Evolutionary conservation across 2,888 invertebrate genomes (phyloP).

Genomic region (Dryobotodes eremita): DNA sequence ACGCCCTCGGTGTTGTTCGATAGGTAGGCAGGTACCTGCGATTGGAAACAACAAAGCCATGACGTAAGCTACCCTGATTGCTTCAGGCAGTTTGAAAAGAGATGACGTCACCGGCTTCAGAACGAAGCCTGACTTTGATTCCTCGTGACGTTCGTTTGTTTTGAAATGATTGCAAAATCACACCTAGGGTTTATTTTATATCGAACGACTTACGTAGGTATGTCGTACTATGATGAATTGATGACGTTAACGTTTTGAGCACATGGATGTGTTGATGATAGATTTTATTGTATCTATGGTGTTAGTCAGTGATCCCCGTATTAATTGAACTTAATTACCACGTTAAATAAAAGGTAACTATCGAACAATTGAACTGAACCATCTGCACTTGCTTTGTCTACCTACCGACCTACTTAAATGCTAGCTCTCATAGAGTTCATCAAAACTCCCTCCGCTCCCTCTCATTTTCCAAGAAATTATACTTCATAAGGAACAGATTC

Average conservation of each 20-base stretch:
- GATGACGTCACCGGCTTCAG: conserved; percentile 50
- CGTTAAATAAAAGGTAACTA: conserved; percentile 9
- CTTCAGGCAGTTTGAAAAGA: conserved; percentile 51
- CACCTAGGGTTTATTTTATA: conserved; percentile 2
- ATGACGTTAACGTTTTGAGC: neutral
- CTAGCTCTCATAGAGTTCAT: neutral
- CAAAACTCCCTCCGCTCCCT: neutral
- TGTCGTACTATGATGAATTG: no score
- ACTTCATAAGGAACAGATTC: neutral
- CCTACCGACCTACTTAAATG: neutral
- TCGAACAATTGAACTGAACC: neutral
- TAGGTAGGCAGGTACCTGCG: conserved; percentile 22
- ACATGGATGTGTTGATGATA: neutral
- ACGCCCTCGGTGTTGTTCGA: conserved; percentile 14
- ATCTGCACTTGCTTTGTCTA: conserved; percentile 7
- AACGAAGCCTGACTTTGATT: conserved; percentile 46
- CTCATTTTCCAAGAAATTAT: neutral
- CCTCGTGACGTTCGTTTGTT: conserved; percentile 23
- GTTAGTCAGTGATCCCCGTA: conserved; percentile 11
- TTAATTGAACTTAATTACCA: conserved; percentile 42
- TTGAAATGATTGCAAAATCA: conserved; percentile 32
- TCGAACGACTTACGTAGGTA: conserved; percentile 6
- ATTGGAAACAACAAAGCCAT: conserved; percentile 42
- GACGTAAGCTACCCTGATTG: conserved; percentile 54
- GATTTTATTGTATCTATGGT: neutral